Evolutionary conservation across 2,113 vertebrate genomes (phyloP).

Genomic region (Macrotis lagotis): DNA sequence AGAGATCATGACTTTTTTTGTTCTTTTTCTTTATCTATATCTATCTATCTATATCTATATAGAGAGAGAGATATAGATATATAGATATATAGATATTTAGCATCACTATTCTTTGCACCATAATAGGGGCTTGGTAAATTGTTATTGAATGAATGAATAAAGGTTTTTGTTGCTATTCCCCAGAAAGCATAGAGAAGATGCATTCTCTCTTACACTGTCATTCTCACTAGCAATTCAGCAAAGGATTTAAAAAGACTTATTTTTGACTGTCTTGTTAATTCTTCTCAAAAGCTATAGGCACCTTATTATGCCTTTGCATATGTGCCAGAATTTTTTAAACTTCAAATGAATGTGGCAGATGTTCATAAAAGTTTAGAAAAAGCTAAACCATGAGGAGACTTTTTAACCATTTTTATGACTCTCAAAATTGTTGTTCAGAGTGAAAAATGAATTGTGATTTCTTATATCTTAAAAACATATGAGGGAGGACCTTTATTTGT

Average conservation of each 20-base stretch:
- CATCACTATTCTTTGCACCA: neutral
- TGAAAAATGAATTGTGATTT: conserved; percentile 72
- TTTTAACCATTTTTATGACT: conserved; percentile 83
- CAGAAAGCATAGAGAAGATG: conserved; percentile 41
- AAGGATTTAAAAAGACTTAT: conserved; percentile 72
- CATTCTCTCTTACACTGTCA: conserved; percentile 63
- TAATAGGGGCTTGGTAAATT: neutral
- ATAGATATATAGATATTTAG: too few relatives aligned
- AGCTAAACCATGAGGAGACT: conserved; percentile 81
- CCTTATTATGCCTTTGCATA: conserved; percentile 83
- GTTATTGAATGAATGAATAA: neutral
- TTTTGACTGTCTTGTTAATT: conserved; percentile 82
- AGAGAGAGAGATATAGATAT: too few relatives aligned
- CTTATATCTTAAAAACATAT: conserved; percentile 66
- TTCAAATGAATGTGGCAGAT: conserved; percentile 83
- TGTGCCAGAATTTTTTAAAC: conserved; percentile 83
- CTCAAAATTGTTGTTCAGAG: conserved; percentile 76
- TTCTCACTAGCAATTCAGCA: conserved; percentile 80
- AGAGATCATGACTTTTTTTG: neutral
- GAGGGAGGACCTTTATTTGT: conserved; percentile 60
- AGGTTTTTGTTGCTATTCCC: neutral
- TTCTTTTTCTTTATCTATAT: too few relatives aligned
- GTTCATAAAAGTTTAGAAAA: conserved; percentile 83
- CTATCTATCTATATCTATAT: too few relatives aligned
- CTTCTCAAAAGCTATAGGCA: conserved; percentile 83